These are phyloP conservation scores for Falco biarmicus DNA, from an alignment of 2,797 vertebrate species.

Conservation along the genomic window DNA sequence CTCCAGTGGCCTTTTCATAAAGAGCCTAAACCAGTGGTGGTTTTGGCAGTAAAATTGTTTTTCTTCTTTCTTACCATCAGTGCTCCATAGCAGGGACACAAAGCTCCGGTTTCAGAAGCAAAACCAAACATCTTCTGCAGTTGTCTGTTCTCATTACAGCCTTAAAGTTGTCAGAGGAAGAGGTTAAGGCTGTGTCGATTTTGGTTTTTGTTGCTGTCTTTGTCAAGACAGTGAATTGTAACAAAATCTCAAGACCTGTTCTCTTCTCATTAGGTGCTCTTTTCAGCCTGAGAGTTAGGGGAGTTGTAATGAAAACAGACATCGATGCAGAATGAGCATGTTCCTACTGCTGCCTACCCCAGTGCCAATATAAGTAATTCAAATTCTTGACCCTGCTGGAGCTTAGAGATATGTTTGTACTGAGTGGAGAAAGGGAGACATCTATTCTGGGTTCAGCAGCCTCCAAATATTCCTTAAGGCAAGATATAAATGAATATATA, in stretches of 20 bases:
- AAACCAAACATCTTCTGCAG: not conserved
- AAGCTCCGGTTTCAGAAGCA: not conserved
- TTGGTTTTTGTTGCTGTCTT: slow-evolving; percentile 34
- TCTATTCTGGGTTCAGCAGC: not conserved
- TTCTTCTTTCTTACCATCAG: not conserved
- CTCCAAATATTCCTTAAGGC: not conserved
- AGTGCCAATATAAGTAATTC: not conserved
- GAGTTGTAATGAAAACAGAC: not conserved
- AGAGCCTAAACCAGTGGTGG: not conserved
- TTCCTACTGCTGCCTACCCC: not conserved
- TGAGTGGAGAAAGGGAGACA: not conserved
- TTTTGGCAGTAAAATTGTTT: not conserved
- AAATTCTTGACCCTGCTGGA: not conserved
- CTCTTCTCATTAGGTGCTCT: slow-evolving; percentile 8
- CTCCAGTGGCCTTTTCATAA: not conserved
- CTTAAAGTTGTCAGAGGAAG: not conserved
- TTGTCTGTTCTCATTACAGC: slow-evolving; percentile 41
- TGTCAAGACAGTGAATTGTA: slow-evolving; percentile 51
- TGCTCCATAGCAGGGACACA: not conserved
- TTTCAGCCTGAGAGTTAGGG: not conserved
- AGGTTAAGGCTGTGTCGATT: slow-evolving; percentile 8
- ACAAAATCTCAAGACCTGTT: slow-evolving; percentile 17
- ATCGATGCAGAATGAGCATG: not conserved
- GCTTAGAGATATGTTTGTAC: not conserved
- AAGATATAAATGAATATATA: not conserved